Conservation (phyloP, 2,888 invertebrate species). For the Galerucella pusilla region DNA sequence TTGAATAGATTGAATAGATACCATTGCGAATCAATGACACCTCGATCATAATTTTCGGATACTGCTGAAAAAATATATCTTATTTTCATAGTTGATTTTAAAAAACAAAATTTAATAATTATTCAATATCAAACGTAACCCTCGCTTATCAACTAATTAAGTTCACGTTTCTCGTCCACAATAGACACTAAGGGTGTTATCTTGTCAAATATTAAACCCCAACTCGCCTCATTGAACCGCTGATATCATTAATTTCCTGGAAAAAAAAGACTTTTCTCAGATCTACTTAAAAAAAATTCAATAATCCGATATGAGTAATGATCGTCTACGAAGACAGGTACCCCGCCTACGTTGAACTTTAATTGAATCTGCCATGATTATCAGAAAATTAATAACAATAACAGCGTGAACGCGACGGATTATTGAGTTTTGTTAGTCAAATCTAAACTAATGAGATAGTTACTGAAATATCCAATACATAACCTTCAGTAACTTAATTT, state of each 20-base stretch:
- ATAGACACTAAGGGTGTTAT: background rate
- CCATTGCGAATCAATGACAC: too few relatives aligned
- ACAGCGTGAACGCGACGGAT: constrained; percentile 22
- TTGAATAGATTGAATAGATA: too few relatives aligned
- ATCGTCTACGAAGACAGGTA: constrained; percentile 17
- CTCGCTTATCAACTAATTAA: background rate
- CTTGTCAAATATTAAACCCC: constrained; percentile 3
- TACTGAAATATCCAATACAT: background rate
- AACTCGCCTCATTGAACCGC: background rate
- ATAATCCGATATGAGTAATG: constrained; percentile 21
- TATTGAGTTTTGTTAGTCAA: constrained; percentile 15
- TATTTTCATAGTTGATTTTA: background rate
- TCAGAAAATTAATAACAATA: constrained; percentile 29
- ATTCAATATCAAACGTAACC: background rate
- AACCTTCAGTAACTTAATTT: too few relatives aligned
- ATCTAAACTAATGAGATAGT: background rate
- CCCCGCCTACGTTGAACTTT: constrained; percentile 2
- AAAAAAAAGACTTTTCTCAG: background rate
- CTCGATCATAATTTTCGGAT: too few relatives aligned
- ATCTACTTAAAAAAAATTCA: constrained; percentile 18
- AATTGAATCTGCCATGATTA: constrained; percentile 24
- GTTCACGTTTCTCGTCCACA: background rate
- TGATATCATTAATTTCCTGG: constrained; percentile 1
- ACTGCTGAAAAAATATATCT: too few relatives aligned
- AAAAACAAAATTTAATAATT: background rate